These are phyloP conservation scores for Rattus rattus DNA, from an alignment of 2,113 vertebrate species.

Conservation along the genomic window DNA sequence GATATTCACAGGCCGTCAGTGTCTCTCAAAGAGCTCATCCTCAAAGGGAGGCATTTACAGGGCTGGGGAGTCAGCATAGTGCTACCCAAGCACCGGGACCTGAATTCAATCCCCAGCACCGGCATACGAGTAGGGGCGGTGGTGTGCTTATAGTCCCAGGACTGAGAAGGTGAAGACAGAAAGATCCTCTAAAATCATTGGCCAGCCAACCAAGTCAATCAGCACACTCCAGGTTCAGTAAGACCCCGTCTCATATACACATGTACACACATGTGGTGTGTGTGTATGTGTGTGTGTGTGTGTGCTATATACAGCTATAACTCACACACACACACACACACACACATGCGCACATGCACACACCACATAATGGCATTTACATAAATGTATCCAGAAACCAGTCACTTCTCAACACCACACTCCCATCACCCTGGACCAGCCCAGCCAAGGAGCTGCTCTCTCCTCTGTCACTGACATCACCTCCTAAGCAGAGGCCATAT, in stretches of 20 bases:
- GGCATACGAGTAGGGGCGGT: neutral
- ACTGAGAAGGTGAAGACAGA: neutral
- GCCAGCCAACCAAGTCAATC: neutral
- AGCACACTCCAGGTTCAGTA: neutral
- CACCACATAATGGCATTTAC: neutral
- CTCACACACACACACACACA: neutral
- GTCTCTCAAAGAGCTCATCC: neutral
- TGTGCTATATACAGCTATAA: neutral
- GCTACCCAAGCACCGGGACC: neutral
- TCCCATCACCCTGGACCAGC: no score
- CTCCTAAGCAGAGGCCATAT: neutral
- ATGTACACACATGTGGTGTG: neutral
- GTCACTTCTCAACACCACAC: neutral
- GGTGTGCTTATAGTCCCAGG: neutral
- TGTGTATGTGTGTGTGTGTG: no score
- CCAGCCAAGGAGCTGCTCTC: neutral
- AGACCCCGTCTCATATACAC: neutral
- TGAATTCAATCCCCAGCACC: neutral
- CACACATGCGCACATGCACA: neutral
- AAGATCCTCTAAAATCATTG: neutral
- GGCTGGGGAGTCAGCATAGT: neutral
- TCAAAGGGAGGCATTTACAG: neutral
- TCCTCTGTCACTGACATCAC: neutral
- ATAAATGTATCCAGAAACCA: neutral
- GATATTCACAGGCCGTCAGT: neutral